Base-by-base conservation (phyloP, 2,888 invertebrate genomes). In the Bombylius major region DNA sequence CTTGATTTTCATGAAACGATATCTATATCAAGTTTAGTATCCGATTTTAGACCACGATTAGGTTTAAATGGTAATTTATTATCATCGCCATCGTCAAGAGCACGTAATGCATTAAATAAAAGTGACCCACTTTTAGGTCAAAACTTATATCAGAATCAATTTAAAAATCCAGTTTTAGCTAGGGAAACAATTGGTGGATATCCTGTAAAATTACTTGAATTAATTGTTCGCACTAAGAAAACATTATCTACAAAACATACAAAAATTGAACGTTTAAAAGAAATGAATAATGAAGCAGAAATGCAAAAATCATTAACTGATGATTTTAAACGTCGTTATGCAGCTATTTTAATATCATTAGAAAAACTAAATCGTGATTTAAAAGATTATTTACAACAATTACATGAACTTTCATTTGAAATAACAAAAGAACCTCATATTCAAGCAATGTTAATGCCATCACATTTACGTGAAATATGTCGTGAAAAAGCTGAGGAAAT, bases 1-100 rank as follows among this genome's bases (percentile, higher is more conserved):
- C 92, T 92, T 72, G 94, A 94, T 65, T 84, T 87, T 48, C 88
- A 90, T 48, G 96, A 96, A 69, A 94, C 93, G 33, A 85, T 96
- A 65, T 86, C 89, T 52, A 77, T 95, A 47, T 83, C 87, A 46
- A 88, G 87, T 60, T 87, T 94, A 67, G 83, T 87, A 60, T 86
- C 87, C 66, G 87, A 87, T 66, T 87, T 87, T 65, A 80, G 89
- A 59, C 86, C 88, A 5, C 78, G 85, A 53, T 82, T 81, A 66
- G 77, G 81, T 23, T 71, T 78, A 61, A 81, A 82, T 60, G 79
- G 80, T 60, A 76, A 77, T 59, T 66, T 77, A 31, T 64, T 54
- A 52, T 59, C 61, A 54, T 62, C 59, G 56, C 61, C 55, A 47
- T 58, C 52, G 34, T 60, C 54, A 58, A 65, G 58, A 60, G 64